Evolutionary conservation across 2,888 invertebrate species (phyloP).

Genomic region (Ctenicera cuprea): DNA sequence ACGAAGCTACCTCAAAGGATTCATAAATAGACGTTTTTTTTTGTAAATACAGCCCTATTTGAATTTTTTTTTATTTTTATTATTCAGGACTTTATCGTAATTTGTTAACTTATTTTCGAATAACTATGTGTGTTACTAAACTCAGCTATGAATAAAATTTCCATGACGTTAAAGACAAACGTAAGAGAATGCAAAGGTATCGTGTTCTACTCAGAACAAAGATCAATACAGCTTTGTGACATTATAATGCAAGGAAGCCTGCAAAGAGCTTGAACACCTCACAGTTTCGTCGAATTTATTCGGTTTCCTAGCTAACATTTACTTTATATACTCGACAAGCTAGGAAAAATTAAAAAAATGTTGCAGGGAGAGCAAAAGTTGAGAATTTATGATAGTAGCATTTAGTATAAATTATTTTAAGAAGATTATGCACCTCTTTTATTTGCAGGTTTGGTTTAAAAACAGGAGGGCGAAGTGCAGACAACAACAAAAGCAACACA

Average conservation of each 20-base stretch:
- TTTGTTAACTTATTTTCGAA: too few relatives aligned
- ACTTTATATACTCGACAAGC: neutral
- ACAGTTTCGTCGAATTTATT: conserved; percentile 38
- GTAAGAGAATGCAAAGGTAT: conserved; percentile 38
- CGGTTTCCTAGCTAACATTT: conserved; percentile 36
- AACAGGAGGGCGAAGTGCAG: too few relatives aligned
- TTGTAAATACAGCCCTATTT: too few relatives aligned
- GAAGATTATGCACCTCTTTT: conserved; percentile 48
- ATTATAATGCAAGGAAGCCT: conserved; percentile 51
- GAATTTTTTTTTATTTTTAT: too few relatives aligned
- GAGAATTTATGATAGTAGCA: conserved; percentile 17
- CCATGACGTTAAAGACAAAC: too few relatives aligned
- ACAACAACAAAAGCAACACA: conserved; percentile 77
- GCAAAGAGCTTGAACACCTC: conserved; percentile 42
- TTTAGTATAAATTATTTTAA: conserved; percentile 41
- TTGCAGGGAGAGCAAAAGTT: neutral
- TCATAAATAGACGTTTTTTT: too few relatives aligned
- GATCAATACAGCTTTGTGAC: conserved; percentile 54
- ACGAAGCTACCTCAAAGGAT: too few relatives aligned
- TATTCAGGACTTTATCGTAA: too few relatives aligned
- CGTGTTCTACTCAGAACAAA: conserved; percentile 27
- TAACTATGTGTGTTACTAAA: too few relatives aligned
- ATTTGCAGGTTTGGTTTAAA: too few relatives aligned
- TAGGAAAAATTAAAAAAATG: neutral
- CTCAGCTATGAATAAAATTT: too few relatives aligned